Percentiles rank a stretch among this genome's conserved stretches.
These are phyloP conservation scores for Drosophila suboccidentalis DNA, from an alignment of 2,888 invertebrate species.

Conservation along the genomic window DNA sequence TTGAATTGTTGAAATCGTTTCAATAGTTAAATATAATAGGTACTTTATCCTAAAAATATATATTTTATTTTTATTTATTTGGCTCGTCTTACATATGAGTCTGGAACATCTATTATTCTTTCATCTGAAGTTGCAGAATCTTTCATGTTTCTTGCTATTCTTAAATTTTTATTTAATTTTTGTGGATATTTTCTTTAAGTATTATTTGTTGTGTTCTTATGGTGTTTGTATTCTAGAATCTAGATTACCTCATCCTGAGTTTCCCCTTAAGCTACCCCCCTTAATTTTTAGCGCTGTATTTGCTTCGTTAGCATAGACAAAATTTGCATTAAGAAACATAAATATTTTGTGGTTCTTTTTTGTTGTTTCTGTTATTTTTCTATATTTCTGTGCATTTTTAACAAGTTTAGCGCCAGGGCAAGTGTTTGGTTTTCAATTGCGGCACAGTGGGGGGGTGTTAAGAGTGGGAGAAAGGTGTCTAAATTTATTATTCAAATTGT, in stretches of 20 bases:
- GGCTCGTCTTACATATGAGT: too few species aligned
- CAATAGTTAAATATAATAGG: not conserved
- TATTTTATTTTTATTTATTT: not conserved
- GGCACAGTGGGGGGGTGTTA: not conserved
- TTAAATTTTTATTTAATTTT: not conserved
- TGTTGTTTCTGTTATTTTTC: conserved; percentile 27
- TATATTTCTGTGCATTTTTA: conserved; percentile 56
- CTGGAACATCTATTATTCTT: not conserved
- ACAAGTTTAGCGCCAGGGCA: conserved; percentile 58
- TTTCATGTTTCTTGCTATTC: not conserved
- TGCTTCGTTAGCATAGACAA: conserved; percentile 68
- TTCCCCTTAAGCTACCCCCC: not conserved
- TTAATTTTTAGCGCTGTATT: conserved; percentile 35
- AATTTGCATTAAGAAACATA: conserved; percentile 74
- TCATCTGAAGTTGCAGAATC: not conserved
- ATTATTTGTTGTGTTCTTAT: not conserved
- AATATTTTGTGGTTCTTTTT: conserved; percentile 56
- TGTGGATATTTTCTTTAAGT: not conserved
- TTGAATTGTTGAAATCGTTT: not conserved
- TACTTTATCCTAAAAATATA: not conserved
- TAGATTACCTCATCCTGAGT: conserved; percentile 11
- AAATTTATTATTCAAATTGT: conserved; percentile 80
- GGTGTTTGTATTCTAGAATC: not conserved
- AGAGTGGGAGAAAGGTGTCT: conserved; percentile 6
- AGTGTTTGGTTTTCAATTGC: conserved; percentile 62